Evolutionary conservation across 2,888 invertebrate genomes (phyloP).

Genomic region (Alentia gelatinosa): DNA sequence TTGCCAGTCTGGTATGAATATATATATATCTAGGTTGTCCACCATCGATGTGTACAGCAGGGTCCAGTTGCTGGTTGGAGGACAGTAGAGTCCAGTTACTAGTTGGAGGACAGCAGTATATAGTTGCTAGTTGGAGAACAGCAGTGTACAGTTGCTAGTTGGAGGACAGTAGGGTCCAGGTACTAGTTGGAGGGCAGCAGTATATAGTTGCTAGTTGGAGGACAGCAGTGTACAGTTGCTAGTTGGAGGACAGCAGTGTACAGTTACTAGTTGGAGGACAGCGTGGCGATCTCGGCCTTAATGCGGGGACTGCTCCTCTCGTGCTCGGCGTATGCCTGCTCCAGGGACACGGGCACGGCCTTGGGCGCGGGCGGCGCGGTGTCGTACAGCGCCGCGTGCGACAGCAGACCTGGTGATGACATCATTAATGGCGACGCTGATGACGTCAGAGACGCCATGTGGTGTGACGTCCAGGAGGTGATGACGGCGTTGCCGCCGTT

Average conservation of each 20-base stretch:
- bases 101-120: too few relatives aligned
- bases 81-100: too few relatives aligned
- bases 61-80: too few relatives aligned
- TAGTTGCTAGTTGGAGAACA: too few relatives aligned
- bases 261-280: neutral
- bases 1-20: too few relatives aligned
- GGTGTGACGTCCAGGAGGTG: slow-evolving; percentile 35
- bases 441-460: neutral
- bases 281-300: neutral
- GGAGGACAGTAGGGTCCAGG: too few relatives aligned
- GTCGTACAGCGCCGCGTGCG: slow-evolving; percentile 5
- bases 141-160: too few relatives aligned
- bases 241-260: neutral
- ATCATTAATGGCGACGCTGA: neutral
- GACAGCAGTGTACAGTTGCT: neutral
- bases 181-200: too few relatives aligned
- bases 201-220: too few relatives aligned
- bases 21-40: too few relatives aligned
- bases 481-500: neutral
- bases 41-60: too few relatives aligned
- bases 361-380: neutral
- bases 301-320: neutral
- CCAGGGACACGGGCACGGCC: slow-evolving; percentile 49
- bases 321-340: slow-evolving; percentile 27
- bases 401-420: neutral